Percentiles rank a stretch among this genome's conserved stretches.
Evolutionary conservation across 2,888 invertebrate species (phyloP).

Genomic region (Aphidoletes aphidimyza): DNA sequence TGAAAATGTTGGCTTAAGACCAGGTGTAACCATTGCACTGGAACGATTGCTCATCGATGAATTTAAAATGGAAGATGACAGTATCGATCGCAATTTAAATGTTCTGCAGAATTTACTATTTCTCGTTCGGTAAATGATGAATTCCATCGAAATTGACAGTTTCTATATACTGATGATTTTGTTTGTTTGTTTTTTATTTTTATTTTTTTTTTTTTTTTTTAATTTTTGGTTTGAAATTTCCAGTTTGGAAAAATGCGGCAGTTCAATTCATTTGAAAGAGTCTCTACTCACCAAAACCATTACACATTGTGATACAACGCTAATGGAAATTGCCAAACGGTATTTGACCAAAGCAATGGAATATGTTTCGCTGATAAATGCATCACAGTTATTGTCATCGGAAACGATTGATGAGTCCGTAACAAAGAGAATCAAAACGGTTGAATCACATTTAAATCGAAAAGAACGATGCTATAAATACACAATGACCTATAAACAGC

Average conservation of each 20-base stretch:
- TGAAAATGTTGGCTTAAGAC: slow-evolving; percentile 63
- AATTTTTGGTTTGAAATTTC: slow-evolving; percentile 44
- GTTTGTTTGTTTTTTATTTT: not conserved
- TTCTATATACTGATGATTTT: not conserved
- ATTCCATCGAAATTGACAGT: too few species aligned
- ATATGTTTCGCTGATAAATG: not conserved
- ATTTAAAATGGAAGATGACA: slow-evolving; percentile 60
- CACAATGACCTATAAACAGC: slow-evolving; percentile 55
- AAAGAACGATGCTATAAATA: slow-evolving; percentile 23
- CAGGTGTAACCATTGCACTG: slow-evolving; percentile 64
- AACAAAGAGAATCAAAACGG: not conserved
- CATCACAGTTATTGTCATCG: not conserved
- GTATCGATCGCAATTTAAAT: slow-evolving; percentile 64
- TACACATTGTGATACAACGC: slow-evolving; percentile 64
- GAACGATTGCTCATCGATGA: slow-evolving; percentile 63
- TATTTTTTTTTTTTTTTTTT: slow-evolving; percentile 42
- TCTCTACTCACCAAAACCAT: slow-evolving; percentile 62
- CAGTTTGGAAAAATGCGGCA: slow-evolving; percentile 64
- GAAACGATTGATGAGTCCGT: not conserved
- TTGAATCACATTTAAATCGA: not conserved
- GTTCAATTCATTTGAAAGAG: slow-evolving; percentile 61
- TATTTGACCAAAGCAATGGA: slow-evolving; percentile 11
- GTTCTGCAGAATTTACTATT: slow-evolving; percentile 67
- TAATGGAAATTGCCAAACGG: slow-evolving; percentile 63
- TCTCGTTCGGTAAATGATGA: slow-evolving; percentile 65